phyloP scores from a whole-genome alignment of 2,888 invertebrate species.

The Eupelmus urozonus region DNA sequence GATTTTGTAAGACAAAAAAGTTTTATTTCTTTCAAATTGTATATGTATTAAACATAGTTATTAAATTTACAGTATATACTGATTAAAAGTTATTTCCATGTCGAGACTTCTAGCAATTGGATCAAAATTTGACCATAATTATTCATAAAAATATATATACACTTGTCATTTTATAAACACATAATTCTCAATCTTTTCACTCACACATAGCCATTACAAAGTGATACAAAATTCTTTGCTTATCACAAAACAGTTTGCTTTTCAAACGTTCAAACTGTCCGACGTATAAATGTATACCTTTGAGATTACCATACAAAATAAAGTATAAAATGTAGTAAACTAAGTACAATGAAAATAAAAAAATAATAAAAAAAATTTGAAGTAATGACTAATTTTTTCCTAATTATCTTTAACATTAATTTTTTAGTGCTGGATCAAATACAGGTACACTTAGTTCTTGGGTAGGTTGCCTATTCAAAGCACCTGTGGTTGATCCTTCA shows the following conservation, averaged over 20 bases:
- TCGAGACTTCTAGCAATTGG: not conserved
- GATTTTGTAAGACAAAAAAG: not conserved
- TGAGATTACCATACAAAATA: slow-evolving; percentile 33
- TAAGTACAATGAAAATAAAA: slow-evolving; percentile 48
- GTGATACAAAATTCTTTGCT: slow-evolving; percentile 39
- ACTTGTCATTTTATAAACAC: slow-evolving; percentile 20
- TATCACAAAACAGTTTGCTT: slow-evolving; percentile 55
- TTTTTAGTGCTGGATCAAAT: slow-evolving; percentile 15
- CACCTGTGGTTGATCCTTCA: slow-evolving; percentile 62
- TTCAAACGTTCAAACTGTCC: slow-evolving; percentile 16
- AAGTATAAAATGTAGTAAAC: slow-evolving; percentile 41
- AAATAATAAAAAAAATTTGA: slow-evolving; percentile 34
- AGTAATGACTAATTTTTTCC: not conserved
- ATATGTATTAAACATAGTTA: not conserved
- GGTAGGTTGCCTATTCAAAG: not conserved
- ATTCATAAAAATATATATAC: slow-evolving; percentile 39
- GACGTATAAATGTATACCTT: not conserved
- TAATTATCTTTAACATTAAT: slow-evolving; percentile 12
- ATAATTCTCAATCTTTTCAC: slow-evolving; percentile 1
- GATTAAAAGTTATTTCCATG: not conserved
- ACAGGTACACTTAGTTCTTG: slow-evolving; percentile 37
- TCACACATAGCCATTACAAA: slow-evolving; percentile 34
- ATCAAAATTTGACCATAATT: slow-evolving; percentile 24
- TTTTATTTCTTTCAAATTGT: not conserved
- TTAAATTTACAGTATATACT: not conserved